Base-by-base conservation (phyloP, 2,888 invertebrate species). In the Cybosia mesomella region DNA sequence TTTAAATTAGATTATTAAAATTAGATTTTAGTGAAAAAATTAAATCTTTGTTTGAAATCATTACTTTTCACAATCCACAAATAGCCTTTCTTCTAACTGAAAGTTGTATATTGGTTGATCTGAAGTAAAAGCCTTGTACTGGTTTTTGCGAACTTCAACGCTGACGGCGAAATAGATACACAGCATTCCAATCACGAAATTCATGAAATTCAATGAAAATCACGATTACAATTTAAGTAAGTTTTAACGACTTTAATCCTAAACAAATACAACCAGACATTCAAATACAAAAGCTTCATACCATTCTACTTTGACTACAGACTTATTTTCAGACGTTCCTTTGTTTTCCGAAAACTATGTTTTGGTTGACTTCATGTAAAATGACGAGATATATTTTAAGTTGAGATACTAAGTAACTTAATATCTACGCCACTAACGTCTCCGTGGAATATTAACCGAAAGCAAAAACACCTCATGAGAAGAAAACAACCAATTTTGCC, bases 261-360 rank as follows among this genome's bases (percentile, higher is more conserved):
- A 62, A 67, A 69, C 39, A 66, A 74, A 70, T 67, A 66, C 61
- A 65, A 21, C 10, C 5, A 54, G 43, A 58, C 22, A 21, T 69
- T 55, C 58, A 61, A 61, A 61, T n/a, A 61, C 0, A 49, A 61
- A 32, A 21, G 21, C 39, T 22, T 28, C 24, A 13, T 61, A 49
- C 49, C 49, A 13, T 13, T 28, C 10, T 61, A 28, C 49, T 49
- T 49, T 61, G n/a, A 43, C 22, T 49, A 11, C 9, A n/a, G n/a
- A 28, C n/a, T 60, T 60, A 39, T 21, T 43, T 24, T 4, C 18
- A 49, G 10, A 60, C 4, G 43, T 43, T 60, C 11, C 3, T 39
- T 54, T 22, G 0, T 11, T 54, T 54, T 54, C 22, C 21, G 10
- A 11, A 22, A 54, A 54, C 54, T 39, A 22, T n/a, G 13, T 54